Evolutionary conservation across 2,113 vertebrate species (phyloP), one percentile per base, ranked within the genome.

Genomic region (Smithornis capensis): DNA sequence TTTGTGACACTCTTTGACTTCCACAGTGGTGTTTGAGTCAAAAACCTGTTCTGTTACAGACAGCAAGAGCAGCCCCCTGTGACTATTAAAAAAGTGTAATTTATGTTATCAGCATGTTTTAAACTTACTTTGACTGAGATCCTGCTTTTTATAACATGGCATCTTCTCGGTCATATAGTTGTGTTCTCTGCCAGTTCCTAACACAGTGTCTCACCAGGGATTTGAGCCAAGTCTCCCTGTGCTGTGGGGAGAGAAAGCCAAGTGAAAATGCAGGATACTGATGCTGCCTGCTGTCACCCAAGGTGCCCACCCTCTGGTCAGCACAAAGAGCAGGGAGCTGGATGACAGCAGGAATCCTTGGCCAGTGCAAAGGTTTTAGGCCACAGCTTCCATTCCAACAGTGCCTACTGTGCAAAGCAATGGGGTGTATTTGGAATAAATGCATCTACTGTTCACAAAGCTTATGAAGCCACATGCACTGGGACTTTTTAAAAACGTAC

Each of bases 1-100:
- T 90, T 92, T 79, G 70, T 76, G 75, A 80, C 38, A 31, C 70
- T 79, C 37, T 86, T 90, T 89, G 87, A 84, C 70, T 96, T 95
- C 77, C 50, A 62, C n/a, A 44, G 79, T 27, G 69, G 65, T 73
- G 45, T 38, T 90, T 38, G 53, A 62, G 37, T 85, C 37, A 65
- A 38, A 89, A 88, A 62, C 59, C 88, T 24, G 23, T 57, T 76
- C 42, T 44, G 55, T 44, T 89, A 78, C 33, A 94, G 53, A 13
- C 77, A 92, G 74, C 59, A 67, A 79, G 62, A 87, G 38, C 37
- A 62, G 62, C 27, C 13, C 42, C 25, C 21, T 79, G 15, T 29
- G 25, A 52, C 52, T 82, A 64, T 35, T 71, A 55, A 4, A 44
- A 88, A 83, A 79, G 33, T 19, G 18, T 17, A 35, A 55, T 62